phyloP scores from a whole-genome alignment of 2,113 vertebrate genomes.

The Mirounga angustirostris region DNA sequence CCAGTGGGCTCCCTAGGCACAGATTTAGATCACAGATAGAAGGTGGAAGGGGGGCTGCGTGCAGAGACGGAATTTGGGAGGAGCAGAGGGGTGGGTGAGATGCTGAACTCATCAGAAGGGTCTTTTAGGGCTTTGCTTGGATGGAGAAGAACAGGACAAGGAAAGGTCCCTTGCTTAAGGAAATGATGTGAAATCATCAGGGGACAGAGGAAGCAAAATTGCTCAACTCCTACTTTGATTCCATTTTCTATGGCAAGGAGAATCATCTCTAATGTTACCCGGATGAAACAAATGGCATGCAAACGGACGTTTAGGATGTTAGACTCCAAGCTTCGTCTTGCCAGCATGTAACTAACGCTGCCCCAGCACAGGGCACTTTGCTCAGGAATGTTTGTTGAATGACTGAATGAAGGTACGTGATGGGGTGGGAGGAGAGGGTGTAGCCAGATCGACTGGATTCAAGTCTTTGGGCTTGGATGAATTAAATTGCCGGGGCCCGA shows the following conservation, averaged over 20 bases:
- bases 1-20: no score
- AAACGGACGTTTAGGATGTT: background rate
- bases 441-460: background rate
- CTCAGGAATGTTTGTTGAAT: background rate
- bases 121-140: background rate
- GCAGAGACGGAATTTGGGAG: background rate
- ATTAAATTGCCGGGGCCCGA: background rate
- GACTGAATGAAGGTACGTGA: background rate
- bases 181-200: background rate
- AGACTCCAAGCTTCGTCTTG: background rate
- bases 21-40: background rate
- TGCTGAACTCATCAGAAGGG: background rate
- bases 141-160: background rate
- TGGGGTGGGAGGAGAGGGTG: background rate
- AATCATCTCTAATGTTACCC: background rate
- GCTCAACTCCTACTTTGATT: background rate
- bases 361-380: accelerated
- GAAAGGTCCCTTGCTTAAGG: background rate
- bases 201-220: background rate
- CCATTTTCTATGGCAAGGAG: background rate
- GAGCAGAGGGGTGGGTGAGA: background rate
- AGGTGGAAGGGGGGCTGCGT: background rate
- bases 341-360: background rate
- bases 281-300: accelerated
- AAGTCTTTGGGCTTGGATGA: background rate